Conservation (phyloP, 2,797 vertebrate genomes). For the Peromyscus nudipes region DNA sequence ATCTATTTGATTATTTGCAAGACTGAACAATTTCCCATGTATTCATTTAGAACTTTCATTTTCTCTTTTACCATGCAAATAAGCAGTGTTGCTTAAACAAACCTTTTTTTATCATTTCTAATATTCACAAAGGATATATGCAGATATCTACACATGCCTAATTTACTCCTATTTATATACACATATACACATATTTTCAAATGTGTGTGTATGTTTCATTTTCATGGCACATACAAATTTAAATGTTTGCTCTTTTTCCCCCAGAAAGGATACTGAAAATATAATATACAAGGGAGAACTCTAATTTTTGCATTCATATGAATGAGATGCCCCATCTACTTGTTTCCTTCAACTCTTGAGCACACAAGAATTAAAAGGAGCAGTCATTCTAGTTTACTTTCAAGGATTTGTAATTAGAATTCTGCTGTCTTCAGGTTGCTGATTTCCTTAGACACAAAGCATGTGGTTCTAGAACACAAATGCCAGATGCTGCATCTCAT, state of each 20-base stretch:
- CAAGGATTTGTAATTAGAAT: neutral
- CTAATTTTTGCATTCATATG: slow-evolving; percentile 8
- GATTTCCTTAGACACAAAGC: neutral
- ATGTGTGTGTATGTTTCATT: neutral
- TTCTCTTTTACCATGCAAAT: slow-evolving; percentile 66
- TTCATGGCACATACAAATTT: neutral
- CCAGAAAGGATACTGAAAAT: neutral
- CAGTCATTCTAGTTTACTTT: neutral
- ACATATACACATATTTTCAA: neutral
- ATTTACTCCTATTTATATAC: neutral
- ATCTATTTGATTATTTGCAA: slow-evolving; percentile 61
- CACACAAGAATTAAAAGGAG: neutral
- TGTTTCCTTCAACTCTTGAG: neutral
- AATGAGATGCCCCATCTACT: neutral
- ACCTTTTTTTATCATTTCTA: slow-evolving; percentile 29
- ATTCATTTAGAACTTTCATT: slow-evolving; percentile 61
- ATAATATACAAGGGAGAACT: neutral
- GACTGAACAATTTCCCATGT: neutral
- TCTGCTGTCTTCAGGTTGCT: neutral
- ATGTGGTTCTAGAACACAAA: neutral
- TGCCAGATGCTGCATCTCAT: fast-evolving
- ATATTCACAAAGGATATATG: neutral
- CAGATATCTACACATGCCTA: neutral
- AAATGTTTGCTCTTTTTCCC: neutral
- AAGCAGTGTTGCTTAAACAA: neutral